phyloP scores from a whole-genome alignment of 2,113 vertebrate species.

The Rhabdomys dilectus region DNA sequence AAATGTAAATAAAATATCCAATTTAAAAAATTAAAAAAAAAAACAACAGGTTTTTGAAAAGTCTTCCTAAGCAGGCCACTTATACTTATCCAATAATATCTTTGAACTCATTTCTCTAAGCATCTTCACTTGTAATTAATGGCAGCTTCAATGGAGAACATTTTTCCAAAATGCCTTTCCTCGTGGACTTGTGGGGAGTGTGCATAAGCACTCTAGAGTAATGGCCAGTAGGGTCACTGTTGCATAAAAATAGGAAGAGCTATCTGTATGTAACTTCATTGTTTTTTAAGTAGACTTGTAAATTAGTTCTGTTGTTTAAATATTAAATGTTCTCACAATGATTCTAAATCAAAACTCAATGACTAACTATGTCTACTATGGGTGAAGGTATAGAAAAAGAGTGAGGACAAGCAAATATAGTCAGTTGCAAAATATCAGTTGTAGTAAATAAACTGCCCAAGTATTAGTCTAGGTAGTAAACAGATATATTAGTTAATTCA shows the following conservation, averaged over 20 bases:
- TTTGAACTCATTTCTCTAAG: neutral
- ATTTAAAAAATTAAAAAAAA: too few species aligned
- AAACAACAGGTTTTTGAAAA: neutral
- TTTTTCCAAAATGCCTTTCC: neutral
- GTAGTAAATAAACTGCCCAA: neutral
- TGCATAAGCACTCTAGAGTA: neutral
- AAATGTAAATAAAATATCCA: too few species aligned
- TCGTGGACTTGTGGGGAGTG: neutral
- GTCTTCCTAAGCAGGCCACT: neutral
- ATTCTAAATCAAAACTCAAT: neutral
- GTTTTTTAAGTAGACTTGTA: neutral
- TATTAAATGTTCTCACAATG: neutral
- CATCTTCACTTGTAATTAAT: neutral
- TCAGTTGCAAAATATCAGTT: neutral
- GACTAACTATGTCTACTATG: neutral
- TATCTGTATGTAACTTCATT: neutral
- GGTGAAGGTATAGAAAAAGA: neutral
- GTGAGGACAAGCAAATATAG: neutral
- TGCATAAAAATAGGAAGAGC: neutral
- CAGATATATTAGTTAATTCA: neutral
- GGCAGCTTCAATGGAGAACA: neutral
- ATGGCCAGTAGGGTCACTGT: too few species aligned
- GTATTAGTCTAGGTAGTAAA: neutral
- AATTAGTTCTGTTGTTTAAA: neutral
- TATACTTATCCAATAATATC: fast-evolving